Percentiles rank a stretch among this genome's conserved stretches.
Evolutionary conservation across 2,888 invertebrate species (phyloP).

Genomic region (Mantis religiosa): DNA sequence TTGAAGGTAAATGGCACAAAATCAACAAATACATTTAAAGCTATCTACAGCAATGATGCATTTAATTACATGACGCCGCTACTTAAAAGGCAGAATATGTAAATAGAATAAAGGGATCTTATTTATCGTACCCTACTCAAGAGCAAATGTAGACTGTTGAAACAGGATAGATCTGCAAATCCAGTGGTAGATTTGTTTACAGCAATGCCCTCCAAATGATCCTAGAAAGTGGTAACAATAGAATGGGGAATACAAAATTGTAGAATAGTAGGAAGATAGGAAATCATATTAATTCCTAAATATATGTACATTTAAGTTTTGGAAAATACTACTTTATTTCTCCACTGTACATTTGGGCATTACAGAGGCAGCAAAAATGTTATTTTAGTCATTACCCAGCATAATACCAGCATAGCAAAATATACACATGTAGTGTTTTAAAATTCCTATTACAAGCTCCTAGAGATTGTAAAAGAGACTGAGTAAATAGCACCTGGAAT

Average conservation of each 20-base stretch:
- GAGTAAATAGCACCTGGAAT: no score
- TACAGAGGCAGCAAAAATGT: neutral
- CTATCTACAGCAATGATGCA: neutral
- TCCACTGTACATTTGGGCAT: neutral
- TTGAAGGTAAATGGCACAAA: neutral
- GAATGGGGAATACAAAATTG: neutral
- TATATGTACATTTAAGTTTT: neutral
- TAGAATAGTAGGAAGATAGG: slow-evolving; percentile 10
- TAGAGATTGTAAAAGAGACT: no score
- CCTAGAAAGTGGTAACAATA: slow-evolving; percentile 15
- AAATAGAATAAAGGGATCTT: neutral
- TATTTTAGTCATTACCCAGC: neutral
- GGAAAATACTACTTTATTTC: neutral
- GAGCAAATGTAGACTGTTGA: slow-evolving; percentile 32
- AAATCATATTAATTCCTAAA: neutral
- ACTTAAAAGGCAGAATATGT: neutral
- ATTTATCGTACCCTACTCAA: slow-evolving; percentile 31
- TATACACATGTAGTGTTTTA: no score
- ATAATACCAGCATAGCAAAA: no score
- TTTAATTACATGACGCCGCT: neutral
- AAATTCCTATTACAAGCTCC: no score
- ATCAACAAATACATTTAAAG: neutral
- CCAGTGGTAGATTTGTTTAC: neutral
- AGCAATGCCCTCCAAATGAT: neutral
- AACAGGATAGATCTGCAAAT: slow-evolving; percentile 27